These are phyloP conservation scores for Pseudocheirus occidentalis DNA, from an alignment of 2,797 vertebrate genomes.

Conservation along the genomic window DNA sequence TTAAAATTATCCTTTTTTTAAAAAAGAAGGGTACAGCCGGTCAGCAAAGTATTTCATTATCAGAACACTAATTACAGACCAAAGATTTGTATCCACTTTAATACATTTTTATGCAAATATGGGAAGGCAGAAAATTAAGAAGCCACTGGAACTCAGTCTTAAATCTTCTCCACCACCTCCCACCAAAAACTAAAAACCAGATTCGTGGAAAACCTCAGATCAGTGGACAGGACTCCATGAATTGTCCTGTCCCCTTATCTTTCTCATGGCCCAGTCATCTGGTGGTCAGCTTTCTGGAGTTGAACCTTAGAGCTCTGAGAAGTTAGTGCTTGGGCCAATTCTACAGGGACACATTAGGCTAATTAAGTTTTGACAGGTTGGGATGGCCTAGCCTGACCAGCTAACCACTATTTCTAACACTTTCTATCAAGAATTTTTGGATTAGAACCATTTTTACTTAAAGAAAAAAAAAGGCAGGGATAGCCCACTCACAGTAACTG, in stretches of 20 bases:
- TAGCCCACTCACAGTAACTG: neutral
- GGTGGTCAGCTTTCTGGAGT: neutral
- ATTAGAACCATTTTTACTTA: neutral
- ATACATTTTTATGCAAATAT: neutral
- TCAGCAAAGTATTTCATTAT: neutral
- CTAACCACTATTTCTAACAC: neutral
- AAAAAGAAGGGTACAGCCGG: neutral
- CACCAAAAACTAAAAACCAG: no score
- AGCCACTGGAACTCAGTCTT: neutral
- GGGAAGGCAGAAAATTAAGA: neutral
- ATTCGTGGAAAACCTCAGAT: no score
- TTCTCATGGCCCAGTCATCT: neutral
- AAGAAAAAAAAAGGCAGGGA: neutral
- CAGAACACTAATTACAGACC: neutral
- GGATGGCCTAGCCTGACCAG: neutral
- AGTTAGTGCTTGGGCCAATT: neutral
- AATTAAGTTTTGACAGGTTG: neutral
- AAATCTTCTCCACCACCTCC: neutral
- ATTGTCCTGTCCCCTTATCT: neutral
- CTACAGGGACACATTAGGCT: neutral
- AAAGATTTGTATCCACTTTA: neutral
- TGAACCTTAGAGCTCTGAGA: neutral
- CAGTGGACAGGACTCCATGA: neutral
- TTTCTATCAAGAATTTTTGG: neutral
- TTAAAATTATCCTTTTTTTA: neutral